phyloP scores from a whole-genome alignment of 2,113 vertebrate species.

The Aptenodytes patagonicus region DNA sequence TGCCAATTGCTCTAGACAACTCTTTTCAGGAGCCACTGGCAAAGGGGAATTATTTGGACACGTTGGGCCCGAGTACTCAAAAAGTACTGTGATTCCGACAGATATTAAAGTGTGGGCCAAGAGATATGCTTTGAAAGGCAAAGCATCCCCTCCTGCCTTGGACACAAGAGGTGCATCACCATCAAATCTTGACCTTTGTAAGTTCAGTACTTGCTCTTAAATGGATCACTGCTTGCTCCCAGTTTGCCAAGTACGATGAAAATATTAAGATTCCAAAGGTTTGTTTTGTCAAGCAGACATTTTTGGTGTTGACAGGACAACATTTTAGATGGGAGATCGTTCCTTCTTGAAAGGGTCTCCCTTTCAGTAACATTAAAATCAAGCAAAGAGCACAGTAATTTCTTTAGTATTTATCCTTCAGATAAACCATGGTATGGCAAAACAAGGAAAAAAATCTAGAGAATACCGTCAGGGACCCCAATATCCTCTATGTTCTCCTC shows the following conservation, averaged over 20 bases:
- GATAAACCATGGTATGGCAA: neutral
- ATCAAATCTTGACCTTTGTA: neutral
- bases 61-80: fast-evolving
- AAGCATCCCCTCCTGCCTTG: neutral
- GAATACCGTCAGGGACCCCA: neutral
- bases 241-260: neutral
- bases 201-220: neutral
- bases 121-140: neutral
- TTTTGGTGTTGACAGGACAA: neutral
- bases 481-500: neutral
- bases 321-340: neutral
- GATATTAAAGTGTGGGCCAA: neutral
- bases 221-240: neutral
- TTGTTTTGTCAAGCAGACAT: neutral
- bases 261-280: neutral
- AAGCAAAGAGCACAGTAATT: neutral
- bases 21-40: neutral
- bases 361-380: neutral
- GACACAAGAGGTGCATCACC: neutral
- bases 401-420: neutral
- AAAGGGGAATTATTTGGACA: neutral
- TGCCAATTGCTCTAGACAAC: neutral
- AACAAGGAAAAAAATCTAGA: neutral
- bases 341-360: neutral
- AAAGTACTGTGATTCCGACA: neutral